A percentile compares a stretch with the other conserved stretches of the same genome.
These are phyloP conservation scores for Chaetodon trifascialis DNA, from an alignment of 2,113 vertebrate genomes.

Conservation along the genomic window DNA sequence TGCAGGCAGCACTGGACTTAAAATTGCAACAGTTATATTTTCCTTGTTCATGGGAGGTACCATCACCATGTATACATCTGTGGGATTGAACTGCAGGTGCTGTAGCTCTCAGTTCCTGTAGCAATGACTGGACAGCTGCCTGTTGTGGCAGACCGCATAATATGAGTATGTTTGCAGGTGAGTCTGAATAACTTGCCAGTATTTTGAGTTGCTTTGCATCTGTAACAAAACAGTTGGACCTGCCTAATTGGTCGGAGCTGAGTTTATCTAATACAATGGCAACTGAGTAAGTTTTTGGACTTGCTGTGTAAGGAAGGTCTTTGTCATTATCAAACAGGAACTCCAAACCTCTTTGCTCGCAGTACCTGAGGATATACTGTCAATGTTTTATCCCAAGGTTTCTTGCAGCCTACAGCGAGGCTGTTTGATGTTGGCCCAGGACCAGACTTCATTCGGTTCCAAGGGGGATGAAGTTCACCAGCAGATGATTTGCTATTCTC, in stretches of 20 bases:
- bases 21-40: constrained; percentile 26
- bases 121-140: not conserved
- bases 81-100: not conserved
- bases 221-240: not conserved
- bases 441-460: constrained; percentile 66
- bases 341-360: constrained; percentile 55
- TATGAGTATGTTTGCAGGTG: not conserved
- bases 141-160: not conserved
- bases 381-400: constrained; percentile 72
- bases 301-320: constrained; percentile 42
- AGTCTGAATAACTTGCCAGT: not conserved
- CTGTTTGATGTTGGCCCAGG: constrained; percentile 77
- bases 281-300: constrained; percentile 13
- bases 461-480: constrained; percentile 69
- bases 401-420: constrained; percentile 65
- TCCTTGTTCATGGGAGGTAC: not conserved
- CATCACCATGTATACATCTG: not conserved
- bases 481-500: constrained; percentile 76
- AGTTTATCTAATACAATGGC: constrained; percentile 6
- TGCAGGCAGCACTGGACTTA: constrained; percentile 10
- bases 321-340: constrained; percentile 61
- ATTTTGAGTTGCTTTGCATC: constrained; percentile 6
- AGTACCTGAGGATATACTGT: constrained; percentile 60
- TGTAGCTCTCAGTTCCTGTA: constrained; percentile 1
- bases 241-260: not conserved